Base-by-base conservation (phyloP, 2,113 vertebrate genomes). In the Panthera uncia region DNA sequence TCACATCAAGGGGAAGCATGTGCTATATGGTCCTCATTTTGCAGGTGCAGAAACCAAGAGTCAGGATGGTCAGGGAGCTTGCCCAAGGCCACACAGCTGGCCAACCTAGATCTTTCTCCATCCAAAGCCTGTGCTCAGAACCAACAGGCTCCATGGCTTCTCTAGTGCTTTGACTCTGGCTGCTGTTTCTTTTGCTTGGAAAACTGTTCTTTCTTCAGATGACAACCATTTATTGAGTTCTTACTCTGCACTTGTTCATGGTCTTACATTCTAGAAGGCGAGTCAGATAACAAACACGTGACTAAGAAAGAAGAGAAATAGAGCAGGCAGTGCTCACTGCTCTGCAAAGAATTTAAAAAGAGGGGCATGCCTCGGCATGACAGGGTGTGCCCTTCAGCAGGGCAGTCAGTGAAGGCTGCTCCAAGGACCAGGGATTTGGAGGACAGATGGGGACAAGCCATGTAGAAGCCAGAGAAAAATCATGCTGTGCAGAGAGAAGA, bases 1-100 rank as follows among this genome's bases (percentile, higher is more conserved):
- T 33, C 8, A 0, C 0, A 0, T 7, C 10, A 2, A 7, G 1
- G 1, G 13, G 12, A 18, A 5, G 33, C 13, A 3, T 4, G 15
- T 2, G 19, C 36, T 48, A 33, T 15, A 5, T 6, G 14, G 33
- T 0, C 18, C 1, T 29, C 0, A 0, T 16, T 66, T 52, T 57
- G 57, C 18, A 48, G 31, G 55, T 57, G 18, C 2, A 1, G 79
- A 50, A n/a, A 27, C 55, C 0, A 5, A 87, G 87, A 5, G 79
- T 73, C 36, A 45, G 45, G 52, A 7, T 21, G 5, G 52, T 38
- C n/a, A 36, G 38, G 23, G 73, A 5, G 73, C 68, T 68, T 29
- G 48, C 52, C 68, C 63, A 27, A 65, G 74, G 61, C 33, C 52
- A 21, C 55, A 61, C 16, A 71, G 86, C 82, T 55, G 8, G 48